phyloP scores from a whole-genome alignment of 2,888 invertebrate species.

The Orchesellides sinensis region DNA sequence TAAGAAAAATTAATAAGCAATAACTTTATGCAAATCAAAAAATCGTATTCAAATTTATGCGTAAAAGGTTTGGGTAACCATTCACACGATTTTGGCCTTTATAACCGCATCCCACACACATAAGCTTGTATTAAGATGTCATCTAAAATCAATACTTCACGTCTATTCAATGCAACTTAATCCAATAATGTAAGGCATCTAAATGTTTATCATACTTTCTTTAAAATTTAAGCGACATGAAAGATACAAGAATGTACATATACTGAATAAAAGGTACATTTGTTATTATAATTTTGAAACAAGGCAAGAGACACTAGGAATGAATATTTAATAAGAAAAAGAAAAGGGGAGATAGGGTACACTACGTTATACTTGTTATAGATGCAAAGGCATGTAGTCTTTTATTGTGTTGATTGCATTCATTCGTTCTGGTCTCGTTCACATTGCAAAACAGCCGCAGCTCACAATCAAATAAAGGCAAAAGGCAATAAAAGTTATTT shows the following conservation, averaged over 20 bases:
- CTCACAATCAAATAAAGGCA: background rate
- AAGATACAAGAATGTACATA: background rate
- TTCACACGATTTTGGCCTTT: constrained; percentile 31
- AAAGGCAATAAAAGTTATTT: constrained; percentile 32
- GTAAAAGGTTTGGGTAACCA: constrained; percentile 40
- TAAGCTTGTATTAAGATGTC: background rate
- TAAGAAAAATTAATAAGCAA: background rate
- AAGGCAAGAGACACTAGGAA: background rate
- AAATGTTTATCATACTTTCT: no score
- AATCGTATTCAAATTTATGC: constrained; percentile 15
- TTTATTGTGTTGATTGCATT: constrained; percentile 4
- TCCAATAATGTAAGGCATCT: background rate
- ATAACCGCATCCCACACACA: constrained; percentile 30
- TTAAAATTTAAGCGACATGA: no score
- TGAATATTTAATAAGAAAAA: background rate
- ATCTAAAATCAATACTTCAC: background rate
- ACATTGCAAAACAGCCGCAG: constrained; percentile 13
- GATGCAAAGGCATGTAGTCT: background rate
- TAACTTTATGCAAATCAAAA: no score
- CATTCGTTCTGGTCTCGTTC: constrained; percentile 45
- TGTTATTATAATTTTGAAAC: constrained; percentile 16
- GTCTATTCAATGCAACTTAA: background rate
- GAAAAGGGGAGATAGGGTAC: background rate
- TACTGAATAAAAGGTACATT: background rate
- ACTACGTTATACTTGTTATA: background rate